phyloP scores from a whole-genome alignment of 1,140 invertebrate species.

The Atta colombica region DNA sequence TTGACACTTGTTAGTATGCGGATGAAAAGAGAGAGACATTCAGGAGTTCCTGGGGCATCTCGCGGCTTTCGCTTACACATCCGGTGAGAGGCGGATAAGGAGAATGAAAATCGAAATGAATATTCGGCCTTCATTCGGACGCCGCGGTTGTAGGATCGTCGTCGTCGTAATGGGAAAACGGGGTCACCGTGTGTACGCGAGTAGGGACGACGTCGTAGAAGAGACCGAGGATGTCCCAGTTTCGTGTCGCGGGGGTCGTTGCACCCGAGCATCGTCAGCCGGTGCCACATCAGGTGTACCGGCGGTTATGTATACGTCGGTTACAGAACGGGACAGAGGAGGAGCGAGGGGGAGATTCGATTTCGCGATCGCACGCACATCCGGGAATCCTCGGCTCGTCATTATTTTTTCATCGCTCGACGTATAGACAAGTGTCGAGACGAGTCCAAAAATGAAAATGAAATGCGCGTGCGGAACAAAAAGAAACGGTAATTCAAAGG shows the following conservation, averaged over 20 bases:
- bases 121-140: slow-evolving; percentile 51
- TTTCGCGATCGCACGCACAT: slow-evolving; percentile 71
- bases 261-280: slow-evolving; percentile 63
- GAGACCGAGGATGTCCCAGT: slow-evolving; percentile 73
- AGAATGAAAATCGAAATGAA: slow-evolving; percentile 64
- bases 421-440: not conserved
- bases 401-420: slow-evolving; percentile 42
- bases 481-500: not conserved
- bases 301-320: slow-evolving; percentile 3
- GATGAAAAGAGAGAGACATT: not conserved
- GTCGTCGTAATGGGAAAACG: slow-evolving; percentile 69
- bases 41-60: not conserved
- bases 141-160: slow-evolving; percentile 31
- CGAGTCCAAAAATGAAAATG: slow-evolving; percentile 12
- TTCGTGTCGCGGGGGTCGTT: slow-evolving; percentile 69
- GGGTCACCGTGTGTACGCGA: slow-evolving; percentile 70
- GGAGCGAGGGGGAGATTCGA: slow-evolving; percentile 55
- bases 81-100: not conserved
- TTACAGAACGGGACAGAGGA: not conserved
- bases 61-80: slow-evolving; percentile 3
- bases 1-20: not conserved
- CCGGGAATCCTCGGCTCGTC: slow-evolving; percentile 60
- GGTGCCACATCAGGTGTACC: slow-evolving; percentile 33
- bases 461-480: not conserved
- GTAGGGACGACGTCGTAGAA: slow-evolving; percentile 70